Conservation (phyloP, 1,140 invertebrate genomes). For the Mamestra configurata region DNA sequence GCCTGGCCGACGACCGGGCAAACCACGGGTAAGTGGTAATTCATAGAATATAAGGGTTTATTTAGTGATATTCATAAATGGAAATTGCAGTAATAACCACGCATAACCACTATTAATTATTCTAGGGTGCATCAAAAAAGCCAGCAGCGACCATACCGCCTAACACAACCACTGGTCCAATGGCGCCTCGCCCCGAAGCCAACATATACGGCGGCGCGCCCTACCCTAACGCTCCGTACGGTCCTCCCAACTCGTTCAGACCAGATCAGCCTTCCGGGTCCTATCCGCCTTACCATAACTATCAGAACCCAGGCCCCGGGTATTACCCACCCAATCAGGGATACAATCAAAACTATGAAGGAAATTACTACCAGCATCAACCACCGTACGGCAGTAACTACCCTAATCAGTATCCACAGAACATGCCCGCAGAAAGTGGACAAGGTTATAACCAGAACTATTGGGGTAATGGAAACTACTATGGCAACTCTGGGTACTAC, state of each 20-base stretch:
- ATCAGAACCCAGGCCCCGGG: conserved; percentile 67
- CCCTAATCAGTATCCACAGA: conserved; percentile 77
- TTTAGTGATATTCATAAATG: not conserved
- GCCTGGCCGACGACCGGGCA: conserved; percentile 61
- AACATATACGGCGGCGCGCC: conserved; percentile 60
- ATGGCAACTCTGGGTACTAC: conserved; percentile 79
- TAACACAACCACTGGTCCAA: conserved; percentile 83
- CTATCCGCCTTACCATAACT: conserved; percentile 79
- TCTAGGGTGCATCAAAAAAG: conserved; percentile 85
- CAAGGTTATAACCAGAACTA: conserved; percentile 80
- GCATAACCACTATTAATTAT: conserved; percentile 19
- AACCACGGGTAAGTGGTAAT: conserved; percentile 69
- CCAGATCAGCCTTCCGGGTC: conserved; percentile 68
- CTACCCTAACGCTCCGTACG: conserved; percentile 72
- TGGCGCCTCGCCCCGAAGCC: conserved; percentile 62
- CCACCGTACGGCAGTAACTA: conserved; percentile 73
- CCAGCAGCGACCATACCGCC: conserved; percentile 91
- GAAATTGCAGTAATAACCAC: not conserved
- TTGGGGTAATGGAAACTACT: conserved; percentile 80
- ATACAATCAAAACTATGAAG: conserved; percentile 81
- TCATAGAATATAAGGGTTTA: not conserved
- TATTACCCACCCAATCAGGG: conserved; percentile 81
- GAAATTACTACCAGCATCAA: conserved; percentile 79
- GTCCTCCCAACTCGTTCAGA: conserved; percentile 64
- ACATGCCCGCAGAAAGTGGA: conserved; percentile 63